A percentile compares a stretch with the other conserved stretches of the same genome.
Conservation (phyloP, 2,113 vertebrate species). For the Apaloderma vittatum region DNA sequence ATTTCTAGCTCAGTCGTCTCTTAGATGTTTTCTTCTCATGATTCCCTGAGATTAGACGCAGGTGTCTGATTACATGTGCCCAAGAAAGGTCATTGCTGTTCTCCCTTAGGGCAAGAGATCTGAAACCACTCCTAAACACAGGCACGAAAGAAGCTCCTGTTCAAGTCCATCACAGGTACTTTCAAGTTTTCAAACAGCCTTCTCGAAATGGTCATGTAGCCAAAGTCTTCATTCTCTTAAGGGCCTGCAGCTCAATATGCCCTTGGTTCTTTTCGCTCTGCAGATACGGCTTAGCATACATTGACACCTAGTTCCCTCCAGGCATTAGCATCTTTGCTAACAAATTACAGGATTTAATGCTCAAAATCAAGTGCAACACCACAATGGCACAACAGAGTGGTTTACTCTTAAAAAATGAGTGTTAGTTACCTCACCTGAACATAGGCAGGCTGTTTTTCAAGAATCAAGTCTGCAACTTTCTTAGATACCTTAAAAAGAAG, state of each 20-base stretch:
- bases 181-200: background rate
- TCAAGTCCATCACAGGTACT: background rate
- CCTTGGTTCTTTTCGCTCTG: background rate
- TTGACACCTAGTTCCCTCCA: background rate
- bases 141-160: background rate
- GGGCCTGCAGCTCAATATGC: background rate
- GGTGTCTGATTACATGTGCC: background rate
- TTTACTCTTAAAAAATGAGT: background rate
- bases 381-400: background rate
- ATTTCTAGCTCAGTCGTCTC: background rate
- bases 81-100: background rate
- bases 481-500: conserved; percentile 90
- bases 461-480: conserved; percentile 97
- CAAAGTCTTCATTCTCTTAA: background rate
- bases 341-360: background rate
- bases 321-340: background rate
- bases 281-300: background rate
- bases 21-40: background rate
- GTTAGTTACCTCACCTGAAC: conserved; percentile 89
- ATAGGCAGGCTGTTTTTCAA: conserved; percentile 98
- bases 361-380: background rate
- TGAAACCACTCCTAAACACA: background rate
- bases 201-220: background rate
- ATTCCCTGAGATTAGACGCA: background rate
- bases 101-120: background rate